Percentiles rank a stretch among this genome's conserved stretches.
Evolutionary conservation across 64 coral and sea anemone species (phyloP).

Genomic region (Pocillopora damicornis): DNA sequence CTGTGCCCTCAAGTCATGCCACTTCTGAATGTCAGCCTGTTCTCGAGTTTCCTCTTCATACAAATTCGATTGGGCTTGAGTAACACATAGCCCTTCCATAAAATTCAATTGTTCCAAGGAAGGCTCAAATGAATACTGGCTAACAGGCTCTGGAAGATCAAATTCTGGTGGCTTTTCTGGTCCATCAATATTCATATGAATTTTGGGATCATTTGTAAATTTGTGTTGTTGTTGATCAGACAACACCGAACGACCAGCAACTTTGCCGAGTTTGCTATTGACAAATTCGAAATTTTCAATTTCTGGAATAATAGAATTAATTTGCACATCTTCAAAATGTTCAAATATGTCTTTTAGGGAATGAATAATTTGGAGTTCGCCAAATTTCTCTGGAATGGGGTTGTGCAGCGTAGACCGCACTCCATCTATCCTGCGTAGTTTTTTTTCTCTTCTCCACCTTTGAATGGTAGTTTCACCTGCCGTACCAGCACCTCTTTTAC

Average conservation of each 20-base stretch:
- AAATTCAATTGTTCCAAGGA: conserved; percentile 12
- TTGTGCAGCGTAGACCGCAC: conserved; percentile 52
- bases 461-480: conserved; percentile 39
- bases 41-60: conserved; percentile 45
- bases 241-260: conserved; percentile 30
- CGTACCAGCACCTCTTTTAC: conserved; percentile 35
- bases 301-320: conserved; percentile 57
- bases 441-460: neutral
- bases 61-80: neutral
- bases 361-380: conserved; percentile 20
- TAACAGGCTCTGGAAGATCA: conserved; percentile 8
- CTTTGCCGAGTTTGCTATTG: conserved; percentile 21
- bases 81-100: conserved; percentile 27
- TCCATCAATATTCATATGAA: conserved; percentile 43
- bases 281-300: conserved; percentile 19
- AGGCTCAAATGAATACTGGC: conserved; percentile 33
- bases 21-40: neutral
- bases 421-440: conserved; percentile 44
- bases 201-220: conserved; percentile 33
- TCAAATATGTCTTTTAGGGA: conserved; percentile 41
- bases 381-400: conserved; percentile 28
- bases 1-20: conserved; percentile 33
- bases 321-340: conserved; percentile 35
- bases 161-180: conserved; percentile 35
- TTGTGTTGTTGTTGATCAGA: conserved; percentile 47